Evolutionary conservation across 2,797 vertebrate species (phyloP), one percentile per base, ranked within the genome.

Genomic region (Cirrhinus mrigala): DNA sequence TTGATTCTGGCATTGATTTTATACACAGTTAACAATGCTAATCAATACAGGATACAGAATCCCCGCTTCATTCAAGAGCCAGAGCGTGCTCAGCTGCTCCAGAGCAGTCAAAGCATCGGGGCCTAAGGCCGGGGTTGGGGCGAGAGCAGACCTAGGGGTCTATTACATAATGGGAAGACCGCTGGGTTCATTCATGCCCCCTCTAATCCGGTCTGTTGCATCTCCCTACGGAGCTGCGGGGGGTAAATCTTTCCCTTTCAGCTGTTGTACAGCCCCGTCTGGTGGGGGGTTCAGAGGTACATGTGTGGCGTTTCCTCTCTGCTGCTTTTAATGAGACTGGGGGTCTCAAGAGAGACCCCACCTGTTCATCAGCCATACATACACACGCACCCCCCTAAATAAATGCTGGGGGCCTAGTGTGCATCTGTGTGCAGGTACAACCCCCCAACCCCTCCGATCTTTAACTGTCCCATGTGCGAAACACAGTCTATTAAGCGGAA

Each of bases 161-260:
- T 88, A 90, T 90, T 89, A 90, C 82, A 88, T 90, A 88, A 90
- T 90, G 86, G 85, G 48, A 71, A 82, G 81, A 85, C 90, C 48
- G 79, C 88, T 89, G 86, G 82, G 81, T 79, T 78, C 82, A 89
- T 87, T 86, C 87, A 86, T 79, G 84, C 82, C 29, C 18, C 69
- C 74, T 82, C 79, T 87, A 87, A 90, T 89, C 88, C 70, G 79
- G 64, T 83, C 86, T 89, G 88, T 88, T 89, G 87, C 82, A 33
- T 87, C 81, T 87, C 86, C 75, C 84, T 75, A 75, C 77, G 88
- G 87, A 89, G 86, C 88, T 71, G 82, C 64, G 79, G 89, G 86
- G 62, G 82, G 86, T 83, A 74, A 82, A 82, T 86, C 79, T 62
- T 54, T 54, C 52, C 58, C 69, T 76, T 87, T 85, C 52, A 81